Evolutionary conservation across 2,797 vertebrate genomes (phyloP), one percentile per base, ranked within the genome.

Genomic region (Myotis findleyi): DNA sequence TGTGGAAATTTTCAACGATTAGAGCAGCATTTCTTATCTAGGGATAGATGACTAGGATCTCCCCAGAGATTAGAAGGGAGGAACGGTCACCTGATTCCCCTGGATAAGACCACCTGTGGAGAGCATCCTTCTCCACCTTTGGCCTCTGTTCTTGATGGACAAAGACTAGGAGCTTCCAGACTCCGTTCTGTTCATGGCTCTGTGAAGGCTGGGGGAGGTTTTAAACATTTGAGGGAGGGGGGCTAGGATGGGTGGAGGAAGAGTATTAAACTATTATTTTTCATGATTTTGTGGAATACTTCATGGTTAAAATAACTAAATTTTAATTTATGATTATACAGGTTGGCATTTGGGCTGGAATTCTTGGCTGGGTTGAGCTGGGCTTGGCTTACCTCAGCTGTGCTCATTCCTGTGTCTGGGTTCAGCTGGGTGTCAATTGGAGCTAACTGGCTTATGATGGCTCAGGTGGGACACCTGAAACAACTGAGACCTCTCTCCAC

Each of bases 1-100:
- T 71, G 47, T 87, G 66, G 51, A 89, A 94, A 68, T 87, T 94
- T 89, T 93, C 27, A 94, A n/a, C 2, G 75, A 53, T 66, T 82
- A 93, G 38, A 93, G 33, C 9, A 69, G 59, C 41, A n/a, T 87
- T 86, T 96, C 36, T 75, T 68, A 68, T 44, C 36, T 73, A 75
- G 20, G 55, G 18, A 17, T 75, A 85, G 57, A 33, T 92, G 44
- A 92, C 47, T 51, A 71, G 30, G 33, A 36, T 82, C 44, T 86
- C 30, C 33, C 51, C 3, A 36, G 69, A n/a, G 53, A 82, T 21
- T 44, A 51, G 47, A 76, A 88, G 79, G 44, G 30, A 87, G 73
- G 53, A 14, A 57, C 17, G 55, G 55, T 88, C 71, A 59, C 83
- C 17, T 53, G 51, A 71, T 87, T 44, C 59, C 33, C n/a, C 25